phyloP scores from a whole-genome alignment of 2,113 vertebrate species.

The Lipophrys pholis region DNA sequence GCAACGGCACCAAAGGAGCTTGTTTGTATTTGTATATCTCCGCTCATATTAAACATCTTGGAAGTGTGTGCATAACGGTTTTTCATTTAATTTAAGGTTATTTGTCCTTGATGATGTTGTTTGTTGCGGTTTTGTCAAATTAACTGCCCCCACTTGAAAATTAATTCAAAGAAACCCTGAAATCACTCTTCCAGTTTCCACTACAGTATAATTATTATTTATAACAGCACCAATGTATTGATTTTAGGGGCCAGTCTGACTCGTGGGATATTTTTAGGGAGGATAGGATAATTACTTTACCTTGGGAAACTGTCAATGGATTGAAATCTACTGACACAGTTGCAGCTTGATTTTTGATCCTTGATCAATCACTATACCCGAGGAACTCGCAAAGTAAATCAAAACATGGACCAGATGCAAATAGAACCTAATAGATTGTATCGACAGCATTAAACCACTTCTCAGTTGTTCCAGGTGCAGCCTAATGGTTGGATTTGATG shows the following conservation, averaged over 20 bases:
- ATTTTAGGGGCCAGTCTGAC: conserved; percentile 29
- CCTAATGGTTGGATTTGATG: conserved; percentile 20
- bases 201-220: conserved; percentile 17
- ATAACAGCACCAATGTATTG: conserved; percentile 22
- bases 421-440: conserved; percentile 20
- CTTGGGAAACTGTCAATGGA: background rate
- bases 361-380: background rate
- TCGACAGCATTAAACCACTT: conserved; percentile 15
- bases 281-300: conserved; percentile 27
- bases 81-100: background rate
- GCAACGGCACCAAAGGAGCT: background rate
- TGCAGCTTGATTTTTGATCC: conserved; percentile 21
- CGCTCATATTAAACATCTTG: background rate
- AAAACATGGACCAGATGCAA: conserved; percentile 38
- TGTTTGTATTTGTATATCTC: background rate
- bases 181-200: conserved; percentile 2
- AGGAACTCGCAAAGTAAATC: conserved; percentile 40
- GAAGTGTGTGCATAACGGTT: background rate
- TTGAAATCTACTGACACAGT: conserved; percentile 25
- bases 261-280: conserved; percentile 33
- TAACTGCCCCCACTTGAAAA: conserved; percentile 12
- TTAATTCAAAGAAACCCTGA: conserved; percentile 20
- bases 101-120: background rate
- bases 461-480: conserved; percentile 20
- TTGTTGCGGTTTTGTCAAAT: conserved; percentile 22